Percentiles rank a stretch among this genome's conserved stretches.
These are phyloP conservation scores for Rhea americana DNA, from an alignment of 2,113 vertebrate genomes.

Conservation along the genomic window DNA sequence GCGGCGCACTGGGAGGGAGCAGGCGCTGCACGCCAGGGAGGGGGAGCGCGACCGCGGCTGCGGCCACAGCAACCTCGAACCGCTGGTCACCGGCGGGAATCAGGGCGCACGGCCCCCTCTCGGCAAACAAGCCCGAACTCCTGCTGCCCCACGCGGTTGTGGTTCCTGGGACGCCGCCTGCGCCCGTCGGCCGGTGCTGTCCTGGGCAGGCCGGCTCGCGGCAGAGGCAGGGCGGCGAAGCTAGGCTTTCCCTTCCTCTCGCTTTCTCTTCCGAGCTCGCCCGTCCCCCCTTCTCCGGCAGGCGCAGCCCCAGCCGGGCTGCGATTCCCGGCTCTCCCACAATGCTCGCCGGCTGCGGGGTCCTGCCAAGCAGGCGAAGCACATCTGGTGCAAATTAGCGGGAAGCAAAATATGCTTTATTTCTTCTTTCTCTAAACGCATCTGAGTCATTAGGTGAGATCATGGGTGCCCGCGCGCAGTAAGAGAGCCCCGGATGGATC, in stretches of 20 bases:
- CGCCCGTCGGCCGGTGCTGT: fast-evolving
- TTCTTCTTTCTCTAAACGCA: slow-evolving; percentile 52
- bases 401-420: slow-evolving; percentile 65
- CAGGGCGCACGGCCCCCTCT: not conserved
- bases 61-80: not conserved
- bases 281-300: not conserved
- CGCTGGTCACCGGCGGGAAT: not conserved
- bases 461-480: slow-evolving; percentile 34
- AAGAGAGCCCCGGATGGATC: not conserved
- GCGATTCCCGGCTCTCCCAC: slow-evolving; percentile 51
- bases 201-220: not conserved
- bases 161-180: not conserved
- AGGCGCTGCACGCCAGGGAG: fast-evolving
- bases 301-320: not conserved
- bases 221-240: not conserved
- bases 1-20: not conserved
- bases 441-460: slow-evolving; percentile 72
- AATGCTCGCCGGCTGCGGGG: not conserved
- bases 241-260: slow-evolving; percentile 11
- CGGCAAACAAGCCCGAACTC: not conserved
- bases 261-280: slow-evolving; percentile 38
- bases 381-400: slow-evolving; percentile 70
- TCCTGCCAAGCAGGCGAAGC: slow-evolving; percentile 45
- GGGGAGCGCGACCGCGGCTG: fast-evolving
- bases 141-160: not conserved